These are phyloP conservation scores for Erebia palarica DNA, from an alignment of 2,888 invertebrate genomes.

Conservation along the genomic window DNA sequence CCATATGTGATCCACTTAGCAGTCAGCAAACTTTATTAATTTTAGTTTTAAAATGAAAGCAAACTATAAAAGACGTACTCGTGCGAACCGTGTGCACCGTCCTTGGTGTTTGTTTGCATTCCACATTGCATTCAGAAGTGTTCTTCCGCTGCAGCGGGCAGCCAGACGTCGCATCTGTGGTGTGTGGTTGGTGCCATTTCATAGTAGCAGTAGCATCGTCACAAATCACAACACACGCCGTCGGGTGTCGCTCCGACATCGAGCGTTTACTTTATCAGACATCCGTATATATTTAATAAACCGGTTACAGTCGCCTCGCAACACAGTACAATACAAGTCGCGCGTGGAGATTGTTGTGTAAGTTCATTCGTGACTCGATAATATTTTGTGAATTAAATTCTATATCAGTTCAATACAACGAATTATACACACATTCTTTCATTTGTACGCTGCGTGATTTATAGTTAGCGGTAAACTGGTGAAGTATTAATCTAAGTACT, in stretches of 20 bases:
- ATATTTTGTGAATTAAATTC: conserved; percentile 16
- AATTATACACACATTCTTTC: not conserved
- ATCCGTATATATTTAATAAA: conserved; percentile 21
- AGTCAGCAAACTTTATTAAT: too few relatives aligned
- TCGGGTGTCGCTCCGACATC: conserved; percentile 1
- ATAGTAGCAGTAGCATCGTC: not conserved
- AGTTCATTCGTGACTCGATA: conserved; percentile 14
- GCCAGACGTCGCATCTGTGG: conserved; percentile 1
- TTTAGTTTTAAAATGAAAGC: not conserved
- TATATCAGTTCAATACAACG: not conserved
- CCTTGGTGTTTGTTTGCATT: conserved; percentile 16
- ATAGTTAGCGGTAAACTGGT: not conserved
- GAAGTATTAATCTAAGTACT: not conserved
- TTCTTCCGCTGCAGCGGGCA: conserved; percentile 7
- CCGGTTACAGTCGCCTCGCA: conserved; percentile 11
- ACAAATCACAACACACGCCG: not conserved
- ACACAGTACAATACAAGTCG: conserved; percentile 31
- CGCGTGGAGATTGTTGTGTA: conserved; percentile 31
- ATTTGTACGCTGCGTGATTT: not conserved
- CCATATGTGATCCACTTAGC: too few relatives aligned
- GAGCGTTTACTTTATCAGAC: conserved; percentile 17
- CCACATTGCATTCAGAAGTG: conserved; percentile 5
- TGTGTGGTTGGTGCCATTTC: not conserved
- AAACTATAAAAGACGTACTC: conserved; percentile 1
- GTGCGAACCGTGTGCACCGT: not conserved